phyloP scores from a whole-genome alignment of 2,888 invertebrate genomes.

The Heliconius ethilla region DNA sequence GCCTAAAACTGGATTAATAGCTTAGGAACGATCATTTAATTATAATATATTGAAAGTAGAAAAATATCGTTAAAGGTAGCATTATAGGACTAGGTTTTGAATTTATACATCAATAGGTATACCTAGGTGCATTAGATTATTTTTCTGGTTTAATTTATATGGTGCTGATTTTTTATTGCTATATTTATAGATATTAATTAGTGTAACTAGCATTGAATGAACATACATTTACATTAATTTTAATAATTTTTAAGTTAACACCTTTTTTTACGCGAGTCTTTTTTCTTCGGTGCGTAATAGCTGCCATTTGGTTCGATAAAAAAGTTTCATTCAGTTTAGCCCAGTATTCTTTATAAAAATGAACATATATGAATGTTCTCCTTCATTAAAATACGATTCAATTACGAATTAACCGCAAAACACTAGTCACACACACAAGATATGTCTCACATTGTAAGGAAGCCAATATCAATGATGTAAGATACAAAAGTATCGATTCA shows the following conservation, averaged over 20 bases:
- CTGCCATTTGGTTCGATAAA: too few relatives aligned
- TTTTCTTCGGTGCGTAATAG: too few relatives aligned
- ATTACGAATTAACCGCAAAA: neutral
- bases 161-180: too few relatives aligned
- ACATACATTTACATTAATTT: too few relatives aligned
- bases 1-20: conserved; percentile 5
- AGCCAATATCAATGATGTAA: conserved; percentile 29
- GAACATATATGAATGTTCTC: neutral
- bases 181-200: too few relatives aligned
- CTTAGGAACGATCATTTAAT: neutral
- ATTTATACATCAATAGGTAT: neutral
- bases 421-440: neutral
- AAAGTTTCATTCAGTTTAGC: too few relatives aligned
- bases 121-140: too few relatives aligned
- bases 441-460: neutral
- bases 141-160: too few relatives aligned
- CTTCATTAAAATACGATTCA: neutral
- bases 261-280: too few relatives aligned
- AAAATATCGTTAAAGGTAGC: neutral
- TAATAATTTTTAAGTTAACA: too few relatives aligned
- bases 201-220: too few relatives aligned
- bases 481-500: conserved; percentile 37
- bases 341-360: neutral
- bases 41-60: neutral
- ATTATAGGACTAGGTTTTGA: neutral